Base-by-base conservation (phyloP, 2,888 invertebrate species). In the Alviniconcha strummeri region DNA sequence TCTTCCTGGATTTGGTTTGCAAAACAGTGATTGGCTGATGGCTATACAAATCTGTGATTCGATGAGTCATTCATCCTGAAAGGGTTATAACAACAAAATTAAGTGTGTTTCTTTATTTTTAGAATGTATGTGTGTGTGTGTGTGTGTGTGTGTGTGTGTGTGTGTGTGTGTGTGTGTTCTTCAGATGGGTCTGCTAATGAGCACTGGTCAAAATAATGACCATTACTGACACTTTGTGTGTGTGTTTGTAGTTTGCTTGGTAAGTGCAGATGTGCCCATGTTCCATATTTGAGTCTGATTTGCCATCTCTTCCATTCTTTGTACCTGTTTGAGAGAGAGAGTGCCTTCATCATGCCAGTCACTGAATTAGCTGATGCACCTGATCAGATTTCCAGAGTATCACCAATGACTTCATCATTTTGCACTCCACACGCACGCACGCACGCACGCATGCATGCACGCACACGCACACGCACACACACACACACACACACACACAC, bases 401-500 rank as follows among this genome's bases (percentile, higher is more conserved):
- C 64, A 64, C 64, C 15, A 64, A 64, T 64, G 64, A 64, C 11
- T 64, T 64, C 64, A 64, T 9, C 64, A 64, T 4, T 64, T 64
- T 15, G 15, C 15, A 9, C n/a, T n/a, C n/a, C 17, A n/a, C 71
- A 9, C 19, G 2, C 19, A 19, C 71, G 19, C 71, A 3, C 71
- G 19, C 71, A 19, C 19, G 7, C 71, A 71, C 71, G 7, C 19
- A 6, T 7, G 4, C 71, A 71, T 19, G 19, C 54, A 75, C 13
- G 15, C 54, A 75, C 54, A 75, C 75, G 15, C 15, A 55, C 54
- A 13, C 52, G 54, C 75, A 54, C 75, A 52, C 11, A 52, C 75
- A 52, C 75, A 11, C 54, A 75, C 52, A 75, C 71, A 71, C 17
- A 71, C 71, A 71, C 71, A 71, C 71, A 71, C 71, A 71, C 17